Evolutionary conservation across 30 jellyfish, hydroid and myxozoan genomes (phyloP).

Genomic region (Hydra vulgaris): DNA sequence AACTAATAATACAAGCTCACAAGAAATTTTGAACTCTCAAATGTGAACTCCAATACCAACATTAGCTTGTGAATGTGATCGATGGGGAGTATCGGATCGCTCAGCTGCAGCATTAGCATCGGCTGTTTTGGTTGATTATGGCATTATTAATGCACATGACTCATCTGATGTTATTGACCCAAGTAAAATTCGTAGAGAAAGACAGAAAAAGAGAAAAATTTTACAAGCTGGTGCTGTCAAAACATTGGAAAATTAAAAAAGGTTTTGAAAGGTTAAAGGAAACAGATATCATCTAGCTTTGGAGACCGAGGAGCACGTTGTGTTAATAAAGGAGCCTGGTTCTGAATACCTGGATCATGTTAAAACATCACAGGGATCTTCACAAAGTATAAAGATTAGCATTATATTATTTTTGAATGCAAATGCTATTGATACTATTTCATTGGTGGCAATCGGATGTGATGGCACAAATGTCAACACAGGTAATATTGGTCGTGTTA

Average conservation of each 20-base stretch:
- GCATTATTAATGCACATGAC: not conserved
- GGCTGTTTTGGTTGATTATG: not conserved
- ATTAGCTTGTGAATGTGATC: not conserved
- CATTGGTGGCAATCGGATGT: not conserved
- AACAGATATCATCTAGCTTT: not conserved
- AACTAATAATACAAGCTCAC: too few relatives aligned
- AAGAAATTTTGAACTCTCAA: too few relatives aligned
- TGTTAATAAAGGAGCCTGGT: not conserved
- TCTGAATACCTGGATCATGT: not conserved
- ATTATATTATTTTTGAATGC: too few relatives aligned
- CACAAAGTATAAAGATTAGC: not conserved
- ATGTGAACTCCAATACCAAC: not conserved
- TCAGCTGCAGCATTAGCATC: not conserved
- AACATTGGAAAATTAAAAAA: not conserved
- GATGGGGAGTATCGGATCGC: not conserved
- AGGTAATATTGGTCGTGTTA: not conserved
- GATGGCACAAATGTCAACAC: not conserved
- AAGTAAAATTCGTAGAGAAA: not conserved
- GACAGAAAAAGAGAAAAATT: not conserved
- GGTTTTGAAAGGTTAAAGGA: not conserved
- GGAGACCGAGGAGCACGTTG: not conserved
- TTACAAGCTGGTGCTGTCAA: not conserved
- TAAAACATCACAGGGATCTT: not conserved
- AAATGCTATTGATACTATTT: not conserved
- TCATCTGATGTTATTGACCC: too few relatives aligned